Evolutionary conservation across 2,113 vertebrate genomes (phyloP).

Genomic region (Malurus cyaneus): DNA sequence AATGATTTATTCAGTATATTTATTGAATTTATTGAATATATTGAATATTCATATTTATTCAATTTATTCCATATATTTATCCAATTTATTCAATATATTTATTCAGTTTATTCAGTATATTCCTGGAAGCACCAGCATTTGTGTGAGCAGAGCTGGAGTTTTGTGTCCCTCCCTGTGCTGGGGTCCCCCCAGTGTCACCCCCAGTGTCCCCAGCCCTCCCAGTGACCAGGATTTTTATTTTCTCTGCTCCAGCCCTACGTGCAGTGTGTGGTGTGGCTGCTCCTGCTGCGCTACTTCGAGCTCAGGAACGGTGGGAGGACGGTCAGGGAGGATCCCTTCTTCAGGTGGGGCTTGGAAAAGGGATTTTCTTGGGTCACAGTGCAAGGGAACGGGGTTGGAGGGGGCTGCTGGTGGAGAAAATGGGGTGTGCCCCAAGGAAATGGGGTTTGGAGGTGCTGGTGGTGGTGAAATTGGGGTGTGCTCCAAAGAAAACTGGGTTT

Average conservation of each 20-base stretch:
- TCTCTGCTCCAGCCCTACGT: conserved; percentile 84
- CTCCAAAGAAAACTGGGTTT: no score
- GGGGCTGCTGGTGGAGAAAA: no score
- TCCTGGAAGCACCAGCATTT: neutral
- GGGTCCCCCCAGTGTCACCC: neutral
- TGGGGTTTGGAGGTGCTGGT: no score
- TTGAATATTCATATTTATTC: no score
- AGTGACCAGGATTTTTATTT: neutral
- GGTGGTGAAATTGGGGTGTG: no score
- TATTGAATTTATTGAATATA: no score
- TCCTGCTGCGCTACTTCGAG: conserved; percentile 87
- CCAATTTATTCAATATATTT: no score
- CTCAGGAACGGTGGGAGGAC: conserved; percentile 84
- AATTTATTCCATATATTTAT: accelerated
- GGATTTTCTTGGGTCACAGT: no score
- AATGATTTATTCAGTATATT: accelerated
- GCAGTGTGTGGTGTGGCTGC: conserved; percentile 86
- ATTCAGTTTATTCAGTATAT: accelerated
- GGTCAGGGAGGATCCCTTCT: conserved; percentile 84
- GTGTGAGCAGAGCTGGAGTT: neutral
- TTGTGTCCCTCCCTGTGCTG: accelerated
- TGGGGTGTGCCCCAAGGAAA: no score
- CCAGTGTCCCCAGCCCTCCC: neutral
- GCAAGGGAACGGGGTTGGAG: no score
- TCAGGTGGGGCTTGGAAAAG: conserved; percentile 78